Evolutionary conservation across 92 coral and sea anemone species (phyloP), one percentile per base, ranked within the genome.

Genomic region (Palythoa heliodiscus): DNA sequence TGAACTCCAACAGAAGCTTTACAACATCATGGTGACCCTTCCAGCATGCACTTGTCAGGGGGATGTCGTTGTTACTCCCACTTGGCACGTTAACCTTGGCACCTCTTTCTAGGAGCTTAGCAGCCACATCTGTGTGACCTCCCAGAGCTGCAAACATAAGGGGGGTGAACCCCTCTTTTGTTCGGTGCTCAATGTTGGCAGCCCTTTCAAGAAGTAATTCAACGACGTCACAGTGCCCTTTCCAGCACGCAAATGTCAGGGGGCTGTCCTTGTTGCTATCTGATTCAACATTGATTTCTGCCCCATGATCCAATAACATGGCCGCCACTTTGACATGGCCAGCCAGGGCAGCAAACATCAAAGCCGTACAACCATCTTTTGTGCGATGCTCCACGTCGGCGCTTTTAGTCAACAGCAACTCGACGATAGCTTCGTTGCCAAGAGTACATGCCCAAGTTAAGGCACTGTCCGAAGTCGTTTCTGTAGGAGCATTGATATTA

Each of bases 401-500:
- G 72, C 90, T 97, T 82, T 92, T 87, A 37, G 90, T 92, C 73
- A 97, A 78, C 64, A 97, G 89, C 68, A 97, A 77, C 64, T 95
- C 92, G 69, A 97, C 99, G 81, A 97, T 97, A 72, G 99, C 93
- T 82, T 97, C 98, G 92, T 94, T 97, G 29, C 99, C 99, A 83
- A 97, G 92, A 86, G 99, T 97, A 73, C 99, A 97, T 54, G 99
- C 99, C 99, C 99, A 97, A 20, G 99, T 97, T 76, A 97, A 90
- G 73, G 99, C 99, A 95, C 99, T 97, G 90, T 97, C 99, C 19
- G 99, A 97, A 61, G 99, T 97, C n/a, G 99, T 97, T 78, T 97
- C 99, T 8, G 99, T 97, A 14, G 99, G 95, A 37, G 99, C 98
- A 92, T 97, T 95, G 35, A 97, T 97, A 89, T 93, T 91, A n/a